A percentile compares a stretch with the other conserved stretches of the same genome.
Evolutionary conservation across 2,888 invertebrate species (phyloP).

Genomic region (Apoda limacodes): DNA sequence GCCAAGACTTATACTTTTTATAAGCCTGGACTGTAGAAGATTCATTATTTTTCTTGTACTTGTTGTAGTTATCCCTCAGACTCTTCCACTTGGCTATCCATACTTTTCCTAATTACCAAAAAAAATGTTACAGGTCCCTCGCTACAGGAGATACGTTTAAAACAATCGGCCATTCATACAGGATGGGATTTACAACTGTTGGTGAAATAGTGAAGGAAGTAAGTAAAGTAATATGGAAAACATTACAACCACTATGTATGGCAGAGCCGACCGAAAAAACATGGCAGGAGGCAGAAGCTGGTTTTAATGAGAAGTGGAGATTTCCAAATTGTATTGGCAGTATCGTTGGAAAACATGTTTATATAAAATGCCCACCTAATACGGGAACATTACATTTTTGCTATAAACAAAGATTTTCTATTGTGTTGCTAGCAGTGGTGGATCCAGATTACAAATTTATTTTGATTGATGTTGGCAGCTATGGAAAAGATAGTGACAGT

Average conservation of each 20-base stretch:
- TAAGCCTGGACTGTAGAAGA: too few species aligned
- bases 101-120: too few species aligned
- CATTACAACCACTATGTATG: slow-evolving; percentile 3
- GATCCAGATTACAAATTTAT: slow-evolving; percentile 11
- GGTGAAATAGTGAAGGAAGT: slow-evolving; percentile 5
- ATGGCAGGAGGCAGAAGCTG: slow-evolving; percentile 8
- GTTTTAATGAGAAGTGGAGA: slow-evolving; percentile 11
- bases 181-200: slow-evolving; percentile 4
- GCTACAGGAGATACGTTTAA: slow-evolving; percentile 5
- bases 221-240: slow-evolving; percentile 5
- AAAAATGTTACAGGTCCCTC: slow-evolving; percentile 7
- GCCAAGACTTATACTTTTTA: too few species aligned
- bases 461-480: slow-evolving; percentile 10
- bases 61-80: slow-evolving; percentile 20
- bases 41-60: slow-evolving; percentile 16
- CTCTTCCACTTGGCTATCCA: too few species aligned
- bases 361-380: slow-evolving; percentile 7
- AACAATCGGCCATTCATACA: slow-evolving; percentile 5
- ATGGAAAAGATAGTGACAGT: slow-evolving; percentile 10
- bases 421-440: slow-evolving; percentile 9
- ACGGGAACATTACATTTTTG: slow-evolving; percentile 12
- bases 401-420: slow-evolving; percentile 11
- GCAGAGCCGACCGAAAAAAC: slow-evolving; percentile 6
- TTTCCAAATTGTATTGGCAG: slow-evolving; percentile 17
- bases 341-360: slow-evolving; percentile 15